Conservation (phyloP, 2,888 invertebrate genomes). For the Melinaea menophilus region DNA sequence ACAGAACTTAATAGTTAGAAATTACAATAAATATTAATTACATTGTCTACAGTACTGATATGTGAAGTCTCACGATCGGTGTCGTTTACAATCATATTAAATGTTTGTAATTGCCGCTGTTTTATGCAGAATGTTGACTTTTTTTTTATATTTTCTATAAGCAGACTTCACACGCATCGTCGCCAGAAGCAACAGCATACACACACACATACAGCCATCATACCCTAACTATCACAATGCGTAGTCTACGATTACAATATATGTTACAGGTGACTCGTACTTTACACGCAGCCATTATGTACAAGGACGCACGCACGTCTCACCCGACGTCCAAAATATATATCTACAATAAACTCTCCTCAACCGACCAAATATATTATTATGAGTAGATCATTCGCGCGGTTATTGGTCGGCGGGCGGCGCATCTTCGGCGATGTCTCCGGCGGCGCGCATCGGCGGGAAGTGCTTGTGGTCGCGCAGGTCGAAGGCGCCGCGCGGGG, state of each 20-base stretch:
- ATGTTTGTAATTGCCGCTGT: constrained; percentile 12
- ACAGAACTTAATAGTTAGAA: background rate
- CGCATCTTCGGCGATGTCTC: constrained; percentile 20
- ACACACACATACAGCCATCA: constrained; percentile 13
- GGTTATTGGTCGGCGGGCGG: constrained; percentile 1
- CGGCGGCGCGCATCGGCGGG: constrained; percentile 82
- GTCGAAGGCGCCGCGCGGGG: constrained; percentile 83
- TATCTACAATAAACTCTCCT: constrained; percentile 13
- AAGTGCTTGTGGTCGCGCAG: constrained; percentile 90
- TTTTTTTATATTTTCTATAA: background rate
- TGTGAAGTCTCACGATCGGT: constrained; percentile 13
- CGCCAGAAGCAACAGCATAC: constrained; percentile 4
- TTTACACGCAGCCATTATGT: constrained; percentile 27
- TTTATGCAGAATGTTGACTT: constrained; percentile 12
- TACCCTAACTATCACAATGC: constrained; percentile 24
- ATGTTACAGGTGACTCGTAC: constrained; percentile 26
- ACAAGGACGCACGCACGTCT: constrained; percentile 19
- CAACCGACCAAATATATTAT: constrained; percentile 18
- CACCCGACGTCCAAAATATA: background rate
- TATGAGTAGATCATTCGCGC: background rate
- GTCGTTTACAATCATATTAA: constrained; percentile 9
- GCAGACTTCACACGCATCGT: constrained; percentile 6
- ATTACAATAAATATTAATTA: constrained; percentile 3
- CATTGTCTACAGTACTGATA: constrained; percentile 8
- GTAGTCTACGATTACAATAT: constrained; percentile 19